Conservation (phyloP, 1,140 invertebrate species). For the Pseudomyrmex pallidus region DNA sequence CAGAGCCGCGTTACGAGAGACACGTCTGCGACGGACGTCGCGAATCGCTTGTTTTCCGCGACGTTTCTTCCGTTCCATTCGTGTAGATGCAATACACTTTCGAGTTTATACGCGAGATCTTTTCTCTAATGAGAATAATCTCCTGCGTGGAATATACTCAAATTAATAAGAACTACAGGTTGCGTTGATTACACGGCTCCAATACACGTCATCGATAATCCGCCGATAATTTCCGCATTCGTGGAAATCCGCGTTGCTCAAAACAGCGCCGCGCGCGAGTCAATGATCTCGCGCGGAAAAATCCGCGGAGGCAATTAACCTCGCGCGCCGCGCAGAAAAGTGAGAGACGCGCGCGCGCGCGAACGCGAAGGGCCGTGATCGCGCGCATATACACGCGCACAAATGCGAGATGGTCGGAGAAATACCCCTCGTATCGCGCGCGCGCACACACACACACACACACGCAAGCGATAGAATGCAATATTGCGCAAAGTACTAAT, state of each 20-base stretch:
- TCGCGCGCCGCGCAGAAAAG: conserved; percentile 43
- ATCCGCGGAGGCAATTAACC: conserved; percentile 48
- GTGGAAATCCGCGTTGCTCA: conserved; percentile 30
- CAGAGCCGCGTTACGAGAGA: too few relatives aligned
- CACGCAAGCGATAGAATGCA: conserved; percentile 23
- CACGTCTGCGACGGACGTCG: too few relatives aligned
- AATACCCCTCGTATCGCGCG: conserved; percentile 39
- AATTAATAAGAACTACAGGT: conserved; percentile 20
- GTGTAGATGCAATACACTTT: neutral
- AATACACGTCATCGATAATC: conserved; percentile 13
- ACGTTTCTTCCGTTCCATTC: neutral
- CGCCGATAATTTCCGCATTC: conserved; percentile 43
- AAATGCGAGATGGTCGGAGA: neutral
- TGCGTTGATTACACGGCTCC: conserved; percentile 20
- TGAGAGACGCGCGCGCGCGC: conserved; percentile 2
- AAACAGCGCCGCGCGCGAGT: conserved; percentile 1
- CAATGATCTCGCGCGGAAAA: conserved; percentile 47
- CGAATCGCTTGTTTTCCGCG: neutral
- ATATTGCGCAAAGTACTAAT: conserved; percentile 60
- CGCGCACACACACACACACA: too few relatives aligned
- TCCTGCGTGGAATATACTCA: neutral
- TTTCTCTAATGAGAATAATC: neutral
- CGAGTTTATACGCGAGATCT: neutral
- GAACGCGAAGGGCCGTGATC: conserved; percentile 25
- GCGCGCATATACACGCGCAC: neutral